Percentiles rank a stretch among this genome's conserved stretches.
These are phyloP conservation scores for Cecidostiba fungosa DNA, from an alignment of 2,888 invertebrate species.

Conservation along the genomic window DNA sequence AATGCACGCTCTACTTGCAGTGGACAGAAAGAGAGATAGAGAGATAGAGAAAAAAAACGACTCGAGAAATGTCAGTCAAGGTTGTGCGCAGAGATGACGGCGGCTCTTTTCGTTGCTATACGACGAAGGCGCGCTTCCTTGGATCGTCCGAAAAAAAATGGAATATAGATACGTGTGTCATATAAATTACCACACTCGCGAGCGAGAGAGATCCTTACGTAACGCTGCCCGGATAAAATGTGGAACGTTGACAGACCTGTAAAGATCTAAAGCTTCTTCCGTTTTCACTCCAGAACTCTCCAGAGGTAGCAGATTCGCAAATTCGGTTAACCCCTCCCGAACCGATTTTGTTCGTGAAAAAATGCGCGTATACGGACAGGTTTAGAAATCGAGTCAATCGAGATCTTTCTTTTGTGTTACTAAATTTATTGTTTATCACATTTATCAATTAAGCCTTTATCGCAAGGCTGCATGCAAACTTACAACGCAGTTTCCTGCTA, in stretches of 20 bases:
- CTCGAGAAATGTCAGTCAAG: constrained; percentile 59
- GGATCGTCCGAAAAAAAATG: constrained; percentile 48
- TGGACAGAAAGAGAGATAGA: constrained; percentile 44
- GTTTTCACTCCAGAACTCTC: constrained; percentile 27
- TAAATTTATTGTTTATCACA: too few species aligned
- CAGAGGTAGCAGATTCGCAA: too few species aligned
- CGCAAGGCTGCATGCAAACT: too few species aligned
- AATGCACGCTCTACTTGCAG: constrained; percentile 72
- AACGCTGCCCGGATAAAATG: constrained; percentile 21
- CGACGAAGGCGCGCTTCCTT: constrained; percentile 47
- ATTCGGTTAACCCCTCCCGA: background rate
- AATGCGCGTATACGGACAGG: too few species aligned
- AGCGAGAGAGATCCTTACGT: constrained; percentile 45
- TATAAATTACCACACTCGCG: constrained; percentile 57
- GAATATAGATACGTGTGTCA: constrained; percentile 38
- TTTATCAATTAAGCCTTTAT: too few species aligned
- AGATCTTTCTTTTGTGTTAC: too few species aligned
- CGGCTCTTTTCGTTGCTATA: constrained; percentile 37
- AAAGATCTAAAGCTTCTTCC: constrained; percentile 30
- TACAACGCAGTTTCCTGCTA: too few species aligned
- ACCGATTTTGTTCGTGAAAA: too few species aligned
- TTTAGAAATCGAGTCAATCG: too few species aligned
- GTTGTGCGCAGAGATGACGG: constrained; percentile 49
- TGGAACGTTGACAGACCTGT: constrained; percentile 35
- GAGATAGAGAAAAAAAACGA: constrained; percentile 50